Base-by-base conservation (phyloP, 2,113 vertebrate species). In the Notechis scutatus region DNA sequence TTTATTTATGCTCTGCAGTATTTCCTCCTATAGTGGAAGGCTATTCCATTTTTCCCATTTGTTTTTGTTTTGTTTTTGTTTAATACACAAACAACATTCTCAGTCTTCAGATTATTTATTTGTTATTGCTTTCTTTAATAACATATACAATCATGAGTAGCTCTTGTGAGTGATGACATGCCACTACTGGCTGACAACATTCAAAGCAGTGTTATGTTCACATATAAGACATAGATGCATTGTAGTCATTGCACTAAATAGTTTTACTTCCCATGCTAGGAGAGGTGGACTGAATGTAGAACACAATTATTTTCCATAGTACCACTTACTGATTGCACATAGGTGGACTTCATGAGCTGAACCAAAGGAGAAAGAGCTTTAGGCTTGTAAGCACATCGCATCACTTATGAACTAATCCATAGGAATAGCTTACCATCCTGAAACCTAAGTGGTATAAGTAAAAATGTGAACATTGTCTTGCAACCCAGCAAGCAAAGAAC, bases 121-220 rank as follows among this genome's bases (percentile, higher is more conserved):
- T 61, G 94, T 81, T 94, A 85, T 1, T 81, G 45, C 50, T 20
- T 97, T 97, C 95, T 96, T 96, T 97, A 90, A 91, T 64, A 85
- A 24, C 59, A 50, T 54, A 64, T 91, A 54, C 86, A 94, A 47
- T 94, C 88, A 4, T 24, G 24, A 90, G 90, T 81, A 95, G 54
- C 81, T 92, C 45, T 94, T 96, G n/a, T 89, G 64, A 90, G 50
- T 24, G 39, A 47, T 55, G 29, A 87, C 69, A 69, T 1, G 50
- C 47, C n/a, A 34, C 23, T 29, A 11, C 14, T 42, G 23, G 87
- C 52, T 74, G 59, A 74, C 56, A 7, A 50, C 93, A 90, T 3
- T 91, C 39, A 61, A 34, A 86, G 55, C 74, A 5, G 42, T 92
- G 57, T 93, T 61, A 5, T 12, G 1, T 24, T 50, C 26, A 93